A percentile compares a stretch with the other conserved stretches of the same genome.
phyloP scores from a whole-genome alignment of 2,113 vertebrate genomes.

The cattle (Bos taurus) region DNA sequence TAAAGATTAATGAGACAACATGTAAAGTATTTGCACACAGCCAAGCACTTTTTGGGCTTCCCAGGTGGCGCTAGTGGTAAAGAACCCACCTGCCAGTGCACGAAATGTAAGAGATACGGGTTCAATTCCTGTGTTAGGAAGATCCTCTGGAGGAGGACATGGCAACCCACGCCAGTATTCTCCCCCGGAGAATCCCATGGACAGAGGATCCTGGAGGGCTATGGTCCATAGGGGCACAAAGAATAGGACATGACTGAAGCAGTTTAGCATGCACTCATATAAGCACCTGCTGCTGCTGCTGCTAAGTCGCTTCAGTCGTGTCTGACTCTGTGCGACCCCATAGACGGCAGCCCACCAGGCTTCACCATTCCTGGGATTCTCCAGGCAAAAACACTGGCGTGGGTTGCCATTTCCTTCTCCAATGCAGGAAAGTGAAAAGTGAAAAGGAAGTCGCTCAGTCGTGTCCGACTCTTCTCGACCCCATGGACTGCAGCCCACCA shows the following conservation, averaged over 20 bases:
- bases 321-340: no score
- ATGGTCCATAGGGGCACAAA: not conserved
- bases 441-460: no score
- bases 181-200: not conserved
- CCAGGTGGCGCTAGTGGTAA: not conserved
- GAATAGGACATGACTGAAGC: not conserved
- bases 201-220: not conserved
- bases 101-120: accelerated
- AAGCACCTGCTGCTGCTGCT: not conserved
- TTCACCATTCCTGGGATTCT: no score
- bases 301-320: no score
- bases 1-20: not conserved
- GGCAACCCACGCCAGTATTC: not conserved
- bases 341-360: no score
- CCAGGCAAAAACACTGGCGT: no score
- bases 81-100: not conserved
- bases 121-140: not conserved
- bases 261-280: not conserved
- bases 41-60: not conserved
- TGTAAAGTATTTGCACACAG: not conserved
- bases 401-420: no score
- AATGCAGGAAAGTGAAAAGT: no score
- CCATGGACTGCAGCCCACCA: no score
- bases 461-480: no score
- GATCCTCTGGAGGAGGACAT: not conserved